Base-by-base conservation (phyloP, 2,113 vertebrate species). In the Balaenoptera acutorostrata region DNA sequence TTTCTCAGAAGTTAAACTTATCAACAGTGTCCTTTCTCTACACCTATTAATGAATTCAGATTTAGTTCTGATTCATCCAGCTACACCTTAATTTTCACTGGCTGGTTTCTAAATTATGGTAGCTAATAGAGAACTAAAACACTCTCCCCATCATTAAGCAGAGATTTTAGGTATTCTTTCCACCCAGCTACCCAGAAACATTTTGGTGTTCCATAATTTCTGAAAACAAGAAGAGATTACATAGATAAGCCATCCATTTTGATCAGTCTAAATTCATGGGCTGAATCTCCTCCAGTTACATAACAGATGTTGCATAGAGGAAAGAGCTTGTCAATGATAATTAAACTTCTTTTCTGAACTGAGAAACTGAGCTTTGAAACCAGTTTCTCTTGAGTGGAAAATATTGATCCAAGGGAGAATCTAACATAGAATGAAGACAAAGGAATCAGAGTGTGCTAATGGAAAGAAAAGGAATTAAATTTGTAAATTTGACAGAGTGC, bases 381-480 rank as follows among this genome's bases (percentile, higher is more conserved):
- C 10, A 72, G 23, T 84, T 93, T 87, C 46, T 92, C 41, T 88
- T 85, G 41, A 74, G 31, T 68, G 46, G 63, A 81, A 81, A 25
- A 94, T 77, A 78, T 78, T 93, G 74, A 97, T 93, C 44, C 75
- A 96, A 96, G n/a, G 25, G 31, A 93, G 69, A 90, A 33, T 71
- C 21, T 83, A 66, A 90, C 14, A 59, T 5, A 61, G 12, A 90
- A 83, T 46, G 31, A 91, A 84, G 20, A 59, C 4, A 63, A 94
- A 85, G 46, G 41, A 90, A 83, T 80, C 15, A 71, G 57, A 94
- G 66, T n/a, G 9, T 80, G n/a, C n/a, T 80, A 90, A 27, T 59
- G 20, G 78, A 74, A 93, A 95, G 61, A 57, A 84, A 92, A 57
- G 20, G 8, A 90, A 90, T 90, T 68, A 80, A 44, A 81, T 66